phyloP scores from a whole-genome alignment of 2,888 invertebrate genomes.

The Sepioteuthis lessoniana region DNA sequence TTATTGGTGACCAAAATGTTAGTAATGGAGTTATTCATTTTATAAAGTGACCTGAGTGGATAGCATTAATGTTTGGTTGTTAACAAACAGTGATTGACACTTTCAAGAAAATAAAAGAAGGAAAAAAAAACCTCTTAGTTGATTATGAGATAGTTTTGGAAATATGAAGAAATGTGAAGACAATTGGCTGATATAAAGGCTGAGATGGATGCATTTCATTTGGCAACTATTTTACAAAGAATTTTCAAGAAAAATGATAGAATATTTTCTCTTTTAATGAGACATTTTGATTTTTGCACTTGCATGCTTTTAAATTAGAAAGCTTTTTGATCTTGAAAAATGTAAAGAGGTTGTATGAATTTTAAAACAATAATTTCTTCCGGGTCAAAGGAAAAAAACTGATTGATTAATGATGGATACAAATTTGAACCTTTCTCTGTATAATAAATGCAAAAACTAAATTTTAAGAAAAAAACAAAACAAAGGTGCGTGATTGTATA shows the following conservation, averaged over 20 bases:
- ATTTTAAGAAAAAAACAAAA: too few relatives aligned
- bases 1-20: not conserved
- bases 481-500: too few relatives aligned
- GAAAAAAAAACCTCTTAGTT: not conserved
- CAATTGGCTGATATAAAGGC: not conserved
- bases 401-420: too few relatives aligned
- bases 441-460: too few relatives aligned
- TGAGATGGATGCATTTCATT: not conserved
- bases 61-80: not conserved
- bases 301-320: not conserved
- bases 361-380: not conserved
- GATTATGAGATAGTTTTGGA: not conserved
- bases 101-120: not conserved
- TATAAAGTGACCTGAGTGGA: not conserved
- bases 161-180: not conserved
- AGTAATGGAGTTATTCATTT: conserved; percentile 10
- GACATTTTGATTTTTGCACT: not conserved
- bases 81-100: not conserved
- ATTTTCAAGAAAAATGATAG: not conserved
- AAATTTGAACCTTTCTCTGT: too few relatives aligned
- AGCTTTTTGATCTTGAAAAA: not conserved
- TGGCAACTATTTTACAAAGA: not conserved
- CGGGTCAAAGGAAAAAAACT: not conserved
- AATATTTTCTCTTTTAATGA: not conserved
- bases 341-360: not conserved